These are phyloP conservation scores for Trachops cirrhosus DNA, from an alignment of 2,797 vertebrate genomes.

Conservation along the genomic window DNA sequence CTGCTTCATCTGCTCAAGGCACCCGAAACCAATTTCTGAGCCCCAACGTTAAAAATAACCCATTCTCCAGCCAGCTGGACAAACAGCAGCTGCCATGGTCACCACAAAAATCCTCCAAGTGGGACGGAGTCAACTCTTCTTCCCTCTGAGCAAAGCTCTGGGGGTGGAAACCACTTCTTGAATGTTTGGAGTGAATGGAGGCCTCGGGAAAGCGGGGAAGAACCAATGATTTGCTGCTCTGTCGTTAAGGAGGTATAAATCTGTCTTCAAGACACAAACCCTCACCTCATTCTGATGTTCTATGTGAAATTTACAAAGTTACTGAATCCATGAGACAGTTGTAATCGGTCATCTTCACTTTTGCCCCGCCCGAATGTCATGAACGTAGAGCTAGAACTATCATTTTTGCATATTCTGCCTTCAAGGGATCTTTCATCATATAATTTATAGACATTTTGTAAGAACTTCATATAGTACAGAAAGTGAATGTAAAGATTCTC, in stretches of 20 bases:
- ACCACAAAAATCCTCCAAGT: neutral
- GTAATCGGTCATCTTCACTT: neutral
- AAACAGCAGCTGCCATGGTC: constrained; percentile 12
- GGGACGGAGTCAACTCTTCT: neutral
- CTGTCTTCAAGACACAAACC: neutral
- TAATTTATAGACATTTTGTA: neutral
- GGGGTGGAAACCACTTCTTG: neutral
- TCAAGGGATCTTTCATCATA: neutral
- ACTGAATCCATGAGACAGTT: neutral
- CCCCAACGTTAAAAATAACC: constrained; percentile 22
- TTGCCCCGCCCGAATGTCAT: constrained; percentile 3
- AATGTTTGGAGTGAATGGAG: neutral
- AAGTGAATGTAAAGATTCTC: neutral
- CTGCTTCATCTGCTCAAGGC: neutral
- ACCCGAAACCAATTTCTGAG: neutral
- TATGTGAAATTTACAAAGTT: neutral
- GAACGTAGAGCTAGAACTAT: neutral
- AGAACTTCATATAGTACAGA: neutral
- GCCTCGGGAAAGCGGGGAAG: neutral
- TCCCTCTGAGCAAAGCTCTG: neutral
- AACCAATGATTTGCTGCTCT: neutral
- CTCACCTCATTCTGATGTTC: neutral
- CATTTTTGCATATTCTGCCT: constrained; percentile 1
- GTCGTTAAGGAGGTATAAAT: neutral
- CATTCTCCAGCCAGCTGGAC: neutral